Evolutionary conservation across 2,113 vertebrate species (phyloP).

Genomic region (Coracopsis vasa): DNA sequence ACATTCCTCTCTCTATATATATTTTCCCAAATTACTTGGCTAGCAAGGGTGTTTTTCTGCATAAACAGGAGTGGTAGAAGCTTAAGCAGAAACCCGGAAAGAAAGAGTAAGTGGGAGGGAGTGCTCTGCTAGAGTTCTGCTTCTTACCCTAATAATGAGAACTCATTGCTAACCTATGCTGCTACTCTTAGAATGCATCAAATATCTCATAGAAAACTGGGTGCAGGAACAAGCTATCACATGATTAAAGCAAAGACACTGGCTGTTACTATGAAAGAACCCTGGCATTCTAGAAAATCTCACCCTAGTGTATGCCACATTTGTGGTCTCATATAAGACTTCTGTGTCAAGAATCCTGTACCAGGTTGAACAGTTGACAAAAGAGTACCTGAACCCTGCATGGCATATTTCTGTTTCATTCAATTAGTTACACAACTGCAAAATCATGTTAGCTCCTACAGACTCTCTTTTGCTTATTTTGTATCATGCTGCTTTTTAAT

Average conservation of each 20-base stretch:
- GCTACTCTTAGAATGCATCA: rapidly evolving
- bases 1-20: background rate
- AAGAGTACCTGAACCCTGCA: background rate
- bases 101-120: background rate
- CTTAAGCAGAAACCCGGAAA: background rate
- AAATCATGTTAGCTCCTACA: background rate
- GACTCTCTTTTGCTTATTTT: background rate
- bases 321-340: rapidly evolving
- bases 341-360: background rate
- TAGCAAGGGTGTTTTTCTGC: background rate
- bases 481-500: background rate
- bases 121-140: background rate
- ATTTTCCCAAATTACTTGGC: background rate
- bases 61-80: background rate
- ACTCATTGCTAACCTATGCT: background rate
- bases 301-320: rapidly evolving
- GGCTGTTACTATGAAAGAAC: background rate
- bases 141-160: background rate
- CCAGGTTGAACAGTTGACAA: background rate
- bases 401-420: background rate
- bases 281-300: background rate
- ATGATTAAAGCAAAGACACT: background rate
- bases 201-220: background rate
- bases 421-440: background rate
- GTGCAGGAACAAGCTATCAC: background rate